Evolutionary conservation across 2,888 invertebrate species (phyloP).

Genomic region (Rhodophaea formosa): DNA sequence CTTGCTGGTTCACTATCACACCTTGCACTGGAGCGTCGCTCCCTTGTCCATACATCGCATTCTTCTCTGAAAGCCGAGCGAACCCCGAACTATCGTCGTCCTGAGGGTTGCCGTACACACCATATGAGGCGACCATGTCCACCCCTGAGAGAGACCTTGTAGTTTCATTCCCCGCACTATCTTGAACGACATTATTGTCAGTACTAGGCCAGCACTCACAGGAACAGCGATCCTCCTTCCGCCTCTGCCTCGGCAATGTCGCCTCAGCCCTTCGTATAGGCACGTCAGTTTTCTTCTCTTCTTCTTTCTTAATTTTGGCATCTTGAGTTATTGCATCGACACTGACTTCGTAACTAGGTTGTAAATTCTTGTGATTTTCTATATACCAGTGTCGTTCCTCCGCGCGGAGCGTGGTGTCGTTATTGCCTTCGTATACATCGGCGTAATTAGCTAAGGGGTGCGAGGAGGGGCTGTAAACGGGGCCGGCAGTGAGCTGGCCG

Average conservation of each 20-base stretch:
- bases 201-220: conserved; percentile 79
- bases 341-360: conserved; percentile 61
- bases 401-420: conserved; percentile 75
- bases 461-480: conserved; percentile 69
- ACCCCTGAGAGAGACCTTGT: conserved; percentile 73
- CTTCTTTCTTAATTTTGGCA: conserved; percentile 75
- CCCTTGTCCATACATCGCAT: conserved; percentile 63
- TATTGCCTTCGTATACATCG: conserved; percentile 77
- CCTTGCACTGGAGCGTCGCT: conserved; percentile 74
- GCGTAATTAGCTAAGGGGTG: conserved; percentile 75
- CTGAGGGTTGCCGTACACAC: conserved; percentile 75
- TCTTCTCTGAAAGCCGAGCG: conserved; percentile 67
- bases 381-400: conserved; percentile 79
- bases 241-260: conserved; percentile 60
- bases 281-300: conserved; percentile 69
- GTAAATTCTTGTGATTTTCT: conserved; percentile 75
- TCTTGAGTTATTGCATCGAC: conserved; percentile 68
- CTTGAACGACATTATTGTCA: conserved; percentile 66
- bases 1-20: conserved; percentile 78
- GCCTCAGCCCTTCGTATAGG: conserved; percentile 63
- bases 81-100: conserved; percentile 77
- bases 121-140: conserved; percentile 78
- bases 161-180: conserved; percentile 60
- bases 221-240: conserved; percentile 76
- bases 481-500: conserved; percentile 65